phyloP scores from a whole-genome alignment of 2,797 vertebrate species.

The Pangasius djambal region DNA sequence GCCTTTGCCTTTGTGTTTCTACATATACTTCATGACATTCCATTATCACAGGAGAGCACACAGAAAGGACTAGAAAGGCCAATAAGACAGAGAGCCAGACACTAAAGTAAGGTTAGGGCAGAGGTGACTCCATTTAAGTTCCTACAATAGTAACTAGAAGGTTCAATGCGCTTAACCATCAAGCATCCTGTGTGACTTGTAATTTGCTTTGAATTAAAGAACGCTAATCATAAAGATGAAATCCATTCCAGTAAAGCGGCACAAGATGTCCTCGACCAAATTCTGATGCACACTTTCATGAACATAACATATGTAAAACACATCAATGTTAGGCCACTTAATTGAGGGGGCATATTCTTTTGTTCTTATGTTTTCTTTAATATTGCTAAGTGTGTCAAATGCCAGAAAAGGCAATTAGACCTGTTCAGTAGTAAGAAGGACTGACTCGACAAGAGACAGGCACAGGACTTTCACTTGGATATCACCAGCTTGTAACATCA shows the following conservation, averaged over 20 bases:
- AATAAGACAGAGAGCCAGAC: not conserved
- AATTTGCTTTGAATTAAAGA: not conserved
- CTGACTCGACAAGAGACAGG: not conserved
- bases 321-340: not conserved
- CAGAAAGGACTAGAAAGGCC: not conserved
- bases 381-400: constrained; percentile 3
- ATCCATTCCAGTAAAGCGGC: constrained; percentile 17
- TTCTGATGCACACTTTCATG: constrained; percentile 12
- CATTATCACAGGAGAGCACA: constrained; percentile 7
- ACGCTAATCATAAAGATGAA: not conserved
- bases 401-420: not conserved
- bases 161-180: not conserved
- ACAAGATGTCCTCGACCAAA: not conserved
- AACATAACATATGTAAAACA: not conserved
- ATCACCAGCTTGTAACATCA: constrained; percentile 43
- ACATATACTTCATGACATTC: constrained; percentile 17
- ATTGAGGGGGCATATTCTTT: not conserved
- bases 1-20: not conserved
- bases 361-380: not conserved
- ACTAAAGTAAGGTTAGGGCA: not conserved
- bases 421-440: not conserved
- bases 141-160: not conserved
- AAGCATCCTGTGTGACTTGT: not conserved
- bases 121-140: not conserved
- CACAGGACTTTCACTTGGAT: constrained; percentile 22